Evolutionary conservation across 2,888 invertebrate species (phyloP), one percentile per base, ranked within the genome.

Genomic region (Thelaira solivaga): DNA sequence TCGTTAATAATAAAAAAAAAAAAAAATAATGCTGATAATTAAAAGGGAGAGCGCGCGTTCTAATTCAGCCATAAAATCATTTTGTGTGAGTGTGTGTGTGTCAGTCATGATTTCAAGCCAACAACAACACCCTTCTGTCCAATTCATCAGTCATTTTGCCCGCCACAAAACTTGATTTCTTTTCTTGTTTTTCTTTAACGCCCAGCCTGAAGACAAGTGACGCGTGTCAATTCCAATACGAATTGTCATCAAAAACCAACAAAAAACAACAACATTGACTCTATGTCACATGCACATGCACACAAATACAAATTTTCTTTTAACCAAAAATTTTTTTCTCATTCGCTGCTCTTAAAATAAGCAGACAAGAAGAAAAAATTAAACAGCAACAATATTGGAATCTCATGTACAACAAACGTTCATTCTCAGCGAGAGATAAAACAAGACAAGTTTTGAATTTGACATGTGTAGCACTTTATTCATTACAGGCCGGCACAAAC

Each of bases 161-260:
- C 36, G 29, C 45, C 45, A 62, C 24, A 71, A 31, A 51, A 43
- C 11, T 53, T 18, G 13, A 34, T 31, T 43, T 65, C 62, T 3
- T 31, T 53, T 4, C 10, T 26, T 47, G 43, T 20, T 65, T 71
- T 62, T 53, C 47, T 64, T 72, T 61, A 74, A 69, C 78, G 69
- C 78, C 64, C 59, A 73, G 69, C 69, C 45, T 74, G 45, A 53
- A 69, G 78, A 74, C 78, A 78, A 78, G 78, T 78, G 78, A 74
- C 74, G 69, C 69, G 78, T 78, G 78, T 78, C 78, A 78, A 74
- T 78, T 73, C 73, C 77, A 64, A 77, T 69, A 69, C 69, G 69
- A 69, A 59, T 74, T 78, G 74, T 78, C 74, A 64, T 39, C 78
- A 61, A 65, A 69, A 57, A 20, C n/a, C n/a, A n/a, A n/a, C 20